These are phyloP conservation scores for Phytoseiulus persimilis DNA, from an alignment of 2,888 invertebrate genomes.

Conservation along the genomic window DNA sequence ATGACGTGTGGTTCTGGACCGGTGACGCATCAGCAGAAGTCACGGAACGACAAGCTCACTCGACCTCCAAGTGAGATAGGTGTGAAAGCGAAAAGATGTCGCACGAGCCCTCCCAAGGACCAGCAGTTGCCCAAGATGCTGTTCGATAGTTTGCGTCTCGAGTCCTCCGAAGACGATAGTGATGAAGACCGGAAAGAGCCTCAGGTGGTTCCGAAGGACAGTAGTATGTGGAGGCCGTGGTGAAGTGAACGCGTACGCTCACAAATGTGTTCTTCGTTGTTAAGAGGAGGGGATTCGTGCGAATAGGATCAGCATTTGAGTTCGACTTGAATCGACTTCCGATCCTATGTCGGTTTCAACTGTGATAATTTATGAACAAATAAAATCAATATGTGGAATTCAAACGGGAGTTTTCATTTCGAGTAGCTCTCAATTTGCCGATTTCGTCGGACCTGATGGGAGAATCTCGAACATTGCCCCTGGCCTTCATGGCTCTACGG, in stretches of 20 bases:
- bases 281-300: too few relatives aligned
- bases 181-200: conserved; percentile 29
- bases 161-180: conserved; percentile 24
- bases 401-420: neutral
- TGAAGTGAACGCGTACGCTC: neutral
- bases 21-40: neutral
- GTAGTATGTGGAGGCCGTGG: conserved; percentile 25
- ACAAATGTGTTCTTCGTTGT: neutral
- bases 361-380: neutral
- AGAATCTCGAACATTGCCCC: too few relatives aligned
- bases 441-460: neutral
- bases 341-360: neutral
- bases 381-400: neutral
- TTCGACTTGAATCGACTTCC: neutral
- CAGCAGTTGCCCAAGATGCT: neutral
- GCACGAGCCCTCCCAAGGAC: neutral
- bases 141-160: neutral
- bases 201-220: neutral
- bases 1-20: conserved; percentile 17
- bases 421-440: neutral
- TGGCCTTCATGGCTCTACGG: too few relatives aligned
- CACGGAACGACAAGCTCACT: neutral
- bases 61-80: neutral
- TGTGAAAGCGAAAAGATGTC: neutral
- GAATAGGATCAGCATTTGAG: too few relatives aligned